Evolutionary conservation across 2,888 invertebrate species (phyloP), one percentile per base, ranked within the genome.

Genomic region (Ophion ellenae): DNA sequence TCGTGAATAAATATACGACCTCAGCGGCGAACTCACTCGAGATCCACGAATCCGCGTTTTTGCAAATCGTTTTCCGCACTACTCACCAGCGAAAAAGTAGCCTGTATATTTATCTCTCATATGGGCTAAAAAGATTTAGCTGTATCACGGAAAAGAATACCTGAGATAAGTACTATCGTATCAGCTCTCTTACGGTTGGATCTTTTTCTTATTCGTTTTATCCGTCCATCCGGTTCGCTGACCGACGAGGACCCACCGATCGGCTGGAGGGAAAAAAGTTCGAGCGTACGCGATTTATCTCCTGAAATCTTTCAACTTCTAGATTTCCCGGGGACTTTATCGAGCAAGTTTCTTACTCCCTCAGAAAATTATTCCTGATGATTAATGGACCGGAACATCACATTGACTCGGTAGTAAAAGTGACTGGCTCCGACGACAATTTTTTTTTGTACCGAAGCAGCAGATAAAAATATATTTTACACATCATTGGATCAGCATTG

Each of bases 111-210:
- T 71, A 40, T 69, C 28, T 24, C 36, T 47, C 11, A n/a, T n/a
- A 64, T 32, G 32, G n/a, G 24, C 47, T 6, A 6, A 63, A 73
- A 73, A 74, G 20, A 74, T 81, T 59, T 57, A 36, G 24, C 45
- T n/a, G 11, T 73, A 77, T 81, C 61, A 17, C 71, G 10, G 67
- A 40, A 24, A 45, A 5, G 57, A 67, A 63, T 45, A 66, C 20
- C 67, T 10, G 2, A 67, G 69, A 24, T 76, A 75, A 61, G n/a
- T 63, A 6, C 2, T 69, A 67, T 74, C 84, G 63, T 81, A 77
- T 84, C 64, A 70, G 57, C 36, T 84, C 70, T 76, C 57, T 73
- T 75, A 53, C 57, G 53, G 63, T n/a, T 28, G 64, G 79, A 57
- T 63, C 45, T 80, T 59, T 75, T 57, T 69, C 57, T 40, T 10